Evolutionary conservation across 2,797 vertebrate genomes (phyloP), one percentile per base, ranked within the genome.

Genomic region (Botia almorhae): DNA sequence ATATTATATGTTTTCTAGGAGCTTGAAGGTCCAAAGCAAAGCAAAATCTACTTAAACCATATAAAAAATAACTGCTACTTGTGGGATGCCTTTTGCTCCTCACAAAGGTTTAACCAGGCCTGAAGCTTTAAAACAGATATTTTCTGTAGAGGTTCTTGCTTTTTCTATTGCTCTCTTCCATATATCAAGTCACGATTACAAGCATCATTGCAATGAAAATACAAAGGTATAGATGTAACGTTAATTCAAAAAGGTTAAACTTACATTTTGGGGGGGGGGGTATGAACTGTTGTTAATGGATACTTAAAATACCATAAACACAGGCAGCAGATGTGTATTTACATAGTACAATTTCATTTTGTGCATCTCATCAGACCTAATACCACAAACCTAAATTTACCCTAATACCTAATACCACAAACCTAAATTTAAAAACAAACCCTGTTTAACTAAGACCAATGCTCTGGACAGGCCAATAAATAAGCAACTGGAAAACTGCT

Each of bases 381-480:
- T 36, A 48, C 16, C 48, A 74, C 63, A 36, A 78, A 73, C 21
- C 17, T 39, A 53, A 43, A 13, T 8, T 29, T 23, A 60, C n/a
- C n/a, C n/a, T n/a, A n/a, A n/a, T n/a, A n/a, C n/a, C n/a, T n/a
- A 36, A 43, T 36, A 48, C 16, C 48, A 74, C 63, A 36, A 78
- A 73, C 21, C 17, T 39, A 53, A 43, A 13, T 8, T 29, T 23
- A 60, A 43, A 2, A 48, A 14, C 4, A 80, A 36, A 53, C 16
- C n/a, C 2, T 33, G 14, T 14, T 14, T 8, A 16, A 58, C 10
- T 74, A 48, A n/a, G 48, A 36, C 63, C 58, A 70, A 75, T 29
- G 48, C 7, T 50, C 68, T 7, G 56, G 56, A 60, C 58, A 55
- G 46, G 69, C 43, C 50, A 83, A 83, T 74, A 80, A 83, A 83